phyloP scores from a whole-genome alignment of 2,113 vertebrate genomes.

The Phalacrocorax pelagicus region DNA sequence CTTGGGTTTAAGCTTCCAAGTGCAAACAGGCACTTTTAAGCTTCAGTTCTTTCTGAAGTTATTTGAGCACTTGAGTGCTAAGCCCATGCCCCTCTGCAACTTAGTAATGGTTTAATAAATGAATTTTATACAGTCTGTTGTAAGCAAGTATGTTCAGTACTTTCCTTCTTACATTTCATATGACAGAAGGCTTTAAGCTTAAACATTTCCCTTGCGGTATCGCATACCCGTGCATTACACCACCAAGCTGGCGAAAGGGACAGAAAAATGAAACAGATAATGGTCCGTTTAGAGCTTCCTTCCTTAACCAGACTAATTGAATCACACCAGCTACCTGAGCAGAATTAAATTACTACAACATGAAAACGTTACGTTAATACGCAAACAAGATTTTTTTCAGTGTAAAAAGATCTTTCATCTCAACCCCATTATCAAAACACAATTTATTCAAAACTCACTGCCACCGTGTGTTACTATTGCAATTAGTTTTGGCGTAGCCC shows the following conservation, averaged over 20 bases:
- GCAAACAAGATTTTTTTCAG: background rate
- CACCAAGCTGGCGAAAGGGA: background rate
- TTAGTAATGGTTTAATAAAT: background rate
- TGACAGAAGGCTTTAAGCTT: background rate
- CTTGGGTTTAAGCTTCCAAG: background rate
- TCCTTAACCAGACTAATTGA: background rate
- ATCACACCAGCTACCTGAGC: background rate
- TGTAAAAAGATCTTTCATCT: background rate
- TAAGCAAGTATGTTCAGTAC: background rate
- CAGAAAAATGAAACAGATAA: background rate
- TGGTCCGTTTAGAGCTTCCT: no score
- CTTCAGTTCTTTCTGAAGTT: background rate
- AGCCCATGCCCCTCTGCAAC: background rate
- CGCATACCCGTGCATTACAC: background rate
- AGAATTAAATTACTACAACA: background rate
- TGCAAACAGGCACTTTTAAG: rapidly evolving
- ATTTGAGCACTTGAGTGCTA: background rate
- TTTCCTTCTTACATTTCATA: background rate
- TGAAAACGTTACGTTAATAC: background rate
- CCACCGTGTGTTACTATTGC: background rate
- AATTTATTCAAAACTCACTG: background rate
- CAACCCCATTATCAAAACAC: background rate
- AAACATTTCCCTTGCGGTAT: background rate
- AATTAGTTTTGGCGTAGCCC: background rate
- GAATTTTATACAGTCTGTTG: background rate